These are phyloP conservation scores for Characodon lateralis DNA, from an alignment of 2,797 vertebrate genomes.

Conservation along the genomic window DNA sequence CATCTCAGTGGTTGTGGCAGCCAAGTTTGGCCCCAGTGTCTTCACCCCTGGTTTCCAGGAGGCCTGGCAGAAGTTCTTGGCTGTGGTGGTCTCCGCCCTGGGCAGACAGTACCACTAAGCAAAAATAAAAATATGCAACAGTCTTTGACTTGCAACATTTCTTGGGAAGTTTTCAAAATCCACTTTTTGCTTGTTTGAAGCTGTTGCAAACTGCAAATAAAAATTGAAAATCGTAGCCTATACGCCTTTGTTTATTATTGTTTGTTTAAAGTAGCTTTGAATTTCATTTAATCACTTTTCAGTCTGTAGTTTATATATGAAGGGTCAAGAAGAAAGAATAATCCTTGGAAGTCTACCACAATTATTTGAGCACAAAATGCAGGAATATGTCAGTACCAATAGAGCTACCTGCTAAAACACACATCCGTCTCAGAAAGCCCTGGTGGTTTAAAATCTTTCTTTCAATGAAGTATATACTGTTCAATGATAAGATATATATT, in stretches of 20 bases:
- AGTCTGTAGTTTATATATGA: neutral
- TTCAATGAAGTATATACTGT: neutral
- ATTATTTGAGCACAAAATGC: neutral
- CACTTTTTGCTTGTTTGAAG: neutral
- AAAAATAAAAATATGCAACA: neutral
- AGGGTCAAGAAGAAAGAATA: neutral
- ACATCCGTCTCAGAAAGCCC: neutral
- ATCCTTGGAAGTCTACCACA: neutral
- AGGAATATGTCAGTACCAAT: neutral
- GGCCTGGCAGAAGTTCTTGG: constrained; percentile 42
- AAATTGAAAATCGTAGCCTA: neutral
- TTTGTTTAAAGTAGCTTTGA: neutral
- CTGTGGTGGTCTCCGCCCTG: constrained; percentile 21
- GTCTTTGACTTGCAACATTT: neutral
- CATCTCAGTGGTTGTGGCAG: constrained; percentile 9
- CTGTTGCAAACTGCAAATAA: constrained; percentile 11
- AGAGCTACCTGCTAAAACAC: neutral
- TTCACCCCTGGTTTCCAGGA: constrained; percentile 19
- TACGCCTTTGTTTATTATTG: neutral
- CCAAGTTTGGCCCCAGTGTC: constrained; percentile 28
- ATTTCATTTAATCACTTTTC: neutral
- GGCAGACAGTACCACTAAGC: constrained; percentile 28
- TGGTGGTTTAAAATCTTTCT: neutral
- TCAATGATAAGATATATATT: neutral
- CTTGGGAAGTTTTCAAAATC: constrained; percentile 3